Percentiles rank a stretch among this genome's conserved stretches.
These are phyloP conservation scores for Thaleichthys pacificus DNA, from an alignment of 2,797 vertebrate species.

Conservation along the genomic window DNA sequence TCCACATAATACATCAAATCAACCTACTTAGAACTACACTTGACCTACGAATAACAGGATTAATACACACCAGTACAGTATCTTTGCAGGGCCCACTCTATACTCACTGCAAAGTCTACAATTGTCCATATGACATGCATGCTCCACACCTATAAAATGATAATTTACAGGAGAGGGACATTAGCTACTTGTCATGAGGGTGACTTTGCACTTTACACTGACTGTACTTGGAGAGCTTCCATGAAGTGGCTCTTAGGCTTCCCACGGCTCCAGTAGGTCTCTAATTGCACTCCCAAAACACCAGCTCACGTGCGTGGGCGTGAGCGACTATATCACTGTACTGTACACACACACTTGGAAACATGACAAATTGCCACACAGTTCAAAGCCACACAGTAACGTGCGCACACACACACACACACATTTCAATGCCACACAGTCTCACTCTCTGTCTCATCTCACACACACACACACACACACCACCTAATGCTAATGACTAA, in stretches of 20 bases:
- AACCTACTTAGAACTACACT: background rate
- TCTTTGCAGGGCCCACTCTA: background rate
- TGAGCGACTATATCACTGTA: background rate
- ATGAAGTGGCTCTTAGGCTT: too few species aligned
- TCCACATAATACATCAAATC: background rate
- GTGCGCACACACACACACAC: background rate
- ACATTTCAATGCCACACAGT: background rate
- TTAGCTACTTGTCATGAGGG: too few species aligned
- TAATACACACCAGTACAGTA: background rate
- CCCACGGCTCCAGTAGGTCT: too few species aligned
- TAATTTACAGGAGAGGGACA: too few species aligned
- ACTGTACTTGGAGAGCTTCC: too few species aligned
- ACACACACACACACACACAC: background rate
- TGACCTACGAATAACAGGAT: background rate
- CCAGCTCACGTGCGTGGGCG: too few species aligned
- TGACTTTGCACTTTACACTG: too few species aligned
- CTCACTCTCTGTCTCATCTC: background rate
- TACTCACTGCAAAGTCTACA: background rate
- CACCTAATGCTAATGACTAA: constrained; percentile 12
- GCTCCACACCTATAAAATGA: too few species aligned
- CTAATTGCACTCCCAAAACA: too few species aligned
- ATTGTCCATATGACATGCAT: background rate
- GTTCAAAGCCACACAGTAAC: background rate
- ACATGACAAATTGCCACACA: background rate
- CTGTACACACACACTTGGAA: background rate